phyloP scores from a whole-genome alignment of 2,113 vertebrate genomes.

The Heterotis niloticus region DNA sequence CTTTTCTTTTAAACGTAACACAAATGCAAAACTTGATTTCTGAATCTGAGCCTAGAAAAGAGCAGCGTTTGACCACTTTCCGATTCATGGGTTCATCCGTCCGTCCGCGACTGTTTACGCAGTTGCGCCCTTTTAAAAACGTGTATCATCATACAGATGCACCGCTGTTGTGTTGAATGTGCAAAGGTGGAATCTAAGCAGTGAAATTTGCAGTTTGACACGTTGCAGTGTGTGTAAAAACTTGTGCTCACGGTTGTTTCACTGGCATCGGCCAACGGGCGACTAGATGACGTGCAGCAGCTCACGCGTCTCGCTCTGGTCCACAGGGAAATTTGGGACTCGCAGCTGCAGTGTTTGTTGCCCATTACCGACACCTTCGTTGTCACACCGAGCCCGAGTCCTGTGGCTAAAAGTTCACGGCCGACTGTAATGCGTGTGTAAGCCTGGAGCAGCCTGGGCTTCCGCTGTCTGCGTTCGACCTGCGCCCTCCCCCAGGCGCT shows the following conservation, averaged over 20 bases:
- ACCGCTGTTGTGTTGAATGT: no score
- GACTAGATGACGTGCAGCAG: neutral
- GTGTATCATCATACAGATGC: no score
- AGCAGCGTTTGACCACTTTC: no score
- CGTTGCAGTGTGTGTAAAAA: neutral
- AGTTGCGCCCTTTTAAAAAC: no score
- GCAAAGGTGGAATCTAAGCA: no score
- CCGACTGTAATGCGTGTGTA: neutral
- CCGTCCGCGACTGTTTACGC: no score
- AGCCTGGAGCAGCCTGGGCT: neutral
- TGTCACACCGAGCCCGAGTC: neutral
- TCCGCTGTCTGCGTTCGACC: neutral
- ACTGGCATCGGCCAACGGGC: no score
- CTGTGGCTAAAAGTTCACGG: slow-evolving; percentile 15
- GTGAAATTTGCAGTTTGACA: neutral
- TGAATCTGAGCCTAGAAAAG: no score
- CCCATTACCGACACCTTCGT: neutral
- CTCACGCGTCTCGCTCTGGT: neutral
- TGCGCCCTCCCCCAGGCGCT: neutral
- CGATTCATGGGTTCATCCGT: no score
- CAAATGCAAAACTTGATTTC: no score
- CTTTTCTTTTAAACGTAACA: no score
- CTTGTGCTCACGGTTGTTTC: neutral
- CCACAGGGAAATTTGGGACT: neutral
- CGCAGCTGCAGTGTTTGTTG: neutral